These are phyloP conservation scores for Dryococelus australis DNA, from an alignment of 2,888 invertebrate species.

Conservation along the genomic window DNA sequence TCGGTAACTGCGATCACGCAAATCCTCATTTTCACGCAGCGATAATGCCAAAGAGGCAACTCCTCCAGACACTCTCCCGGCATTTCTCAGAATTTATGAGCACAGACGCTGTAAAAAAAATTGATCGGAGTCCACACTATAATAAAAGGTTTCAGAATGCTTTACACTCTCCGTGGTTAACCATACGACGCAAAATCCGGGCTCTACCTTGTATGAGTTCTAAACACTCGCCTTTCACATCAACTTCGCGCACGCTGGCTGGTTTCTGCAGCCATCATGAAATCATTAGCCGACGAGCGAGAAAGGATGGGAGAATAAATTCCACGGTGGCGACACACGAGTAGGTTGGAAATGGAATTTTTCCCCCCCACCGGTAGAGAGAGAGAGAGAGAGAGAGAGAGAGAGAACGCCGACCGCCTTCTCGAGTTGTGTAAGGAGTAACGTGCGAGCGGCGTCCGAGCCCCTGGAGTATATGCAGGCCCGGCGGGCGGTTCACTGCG, in stretches of 20 bases:
- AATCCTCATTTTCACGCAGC: no score
- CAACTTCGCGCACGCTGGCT: background rate
- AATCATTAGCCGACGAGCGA: background rate
- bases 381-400: background rate
- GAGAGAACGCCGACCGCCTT: background rate
- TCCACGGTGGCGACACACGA: background rate
- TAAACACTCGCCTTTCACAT: background rate
- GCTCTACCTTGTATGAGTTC: background rate
- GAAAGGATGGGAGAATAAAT: background rate
- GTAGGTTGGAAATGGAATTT: background rate
- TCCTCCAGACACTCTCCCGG: no score
- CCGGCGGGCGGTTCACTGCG: conserved; percentile 16
- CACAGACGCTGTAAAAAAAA: no score
- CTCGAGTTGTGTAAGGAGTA: background rate
- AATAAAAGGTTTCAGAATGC: no score
- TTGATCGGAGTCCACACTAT: no score
- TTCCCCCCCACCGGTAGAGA: background rate
- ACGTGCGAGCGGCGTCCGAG: background rate
- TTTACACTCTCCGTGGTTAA: no score
- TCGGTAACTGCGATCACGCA: no score
- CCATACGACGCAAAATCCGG: no score
- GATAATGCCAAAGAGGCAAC: no score
- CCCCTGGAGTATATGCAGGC: conserved; percentile 4
- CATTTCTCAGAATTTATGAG: no score
- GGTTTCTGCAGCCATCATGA: background rate